Base-by-base conservation (phyloP, 2,888 invertebrate genomes). In the Pollenia griseotomentosa region DNA sequence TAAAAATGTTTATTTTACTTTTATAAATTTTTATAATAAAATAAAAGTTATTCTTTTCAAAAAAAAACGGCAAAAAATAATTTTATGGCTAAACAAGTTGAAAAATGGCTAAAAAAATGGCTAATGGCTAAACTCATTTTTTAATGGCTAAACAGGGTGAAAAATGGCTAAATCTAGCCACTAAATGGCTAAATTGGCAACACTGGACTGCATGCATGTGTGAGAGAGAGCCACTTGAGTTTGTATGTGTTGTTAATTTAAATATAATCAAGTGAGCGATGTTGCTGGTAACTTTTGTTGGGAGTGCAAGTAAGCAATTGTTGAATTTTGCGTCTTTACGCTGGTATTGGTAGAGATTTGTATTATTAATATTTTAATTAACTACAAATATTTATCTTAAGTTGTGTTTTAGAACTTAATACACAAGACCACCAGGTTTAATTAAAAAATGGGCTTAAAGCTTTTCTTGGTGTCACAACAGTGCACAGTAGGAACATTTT, bases 331-430 rank as follows among this genome's bases (percentile, higher is more conserved):
- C 53, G 6, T 33, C 11, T 74, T 51, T 33, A 11, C 12, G 33
- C 33, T 11, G 8, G 70, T 80, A 14, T 23, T 55, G 3, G 53
- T 40, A 46, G 44, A 33, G 42, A 81, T 73, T 65, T 82, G 6
- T 33, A 6, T 33, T 57, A 71, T 46, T 23, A 23, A 44, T 33
- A 8, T 46, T n/a, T 63, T 33, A 55, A 23, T 23, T 48, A 53
- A 12, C 44, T 55, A 55, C 6, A 12, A 33, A n/a, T 59, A 51
- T 63, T 70, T 79, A 51, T 70, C 14, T 79, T 61, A 40, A 44
- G 2, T 53, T 79, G 16, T 40, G 51, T 3, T 79, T 78, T 68
- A 33, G 33, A 40, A 55, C 14, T 48, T 4, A 9, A 44, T 57
- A 44, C 23, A 63, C 14, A 48, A 66, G 11, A 10, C 12, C 33